Conservation (phyloP, 2,888 invertebrate genomes). For the Hoplodrina ambigua region DNA sequence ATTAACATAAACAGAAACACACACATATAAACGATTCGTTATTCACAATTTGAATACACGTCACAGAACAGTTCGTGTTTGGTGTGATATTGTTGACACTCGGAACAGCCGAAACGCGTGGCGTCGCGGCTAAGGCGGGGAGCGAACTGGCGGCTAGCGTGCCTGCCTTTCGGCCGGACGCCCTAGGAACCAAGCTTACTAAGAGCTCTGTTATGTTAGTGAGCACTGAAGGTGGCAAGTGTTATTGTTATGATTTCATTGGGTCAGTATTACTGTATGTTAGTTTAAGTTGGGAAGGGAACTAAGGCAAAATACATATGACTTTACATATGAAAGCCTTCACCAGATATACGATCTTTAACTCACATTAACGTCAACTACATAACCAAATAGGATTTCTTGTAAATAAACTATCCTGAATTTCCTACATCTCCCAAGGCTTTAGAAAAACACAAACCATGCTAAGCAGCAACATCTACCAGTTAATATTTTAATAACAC, state of each 20-base stretch:
- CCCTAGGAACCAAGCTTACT: constrained; percentile 54
- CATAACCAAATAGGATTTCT: too few species aligned
- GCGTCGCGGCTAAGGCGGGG: constrained; percentile 47
- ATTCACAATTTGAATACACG: constrained; percentile 58
- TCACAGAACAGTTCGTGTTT: constrained; percentile 51
- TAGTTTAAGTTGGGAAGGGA: not conserved
- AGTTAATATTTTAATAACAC: constrained; percentile 50
- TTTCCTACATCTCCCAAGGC: not conserved
- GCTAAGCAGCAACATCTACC: constrained; percentile 2
- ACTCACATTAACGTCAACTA: not conserved
- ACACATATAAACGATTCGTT: constrained; percentile 57
- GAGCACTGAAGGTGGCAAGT: constrained; percentile 61
- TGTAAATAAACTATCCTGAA: not conserved
- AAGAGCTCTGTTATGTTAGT: constrained; percentile 53
- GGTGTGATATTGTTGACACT: constrained; percentile 46
- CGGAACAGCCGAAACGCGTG: constrained; percentile 36
- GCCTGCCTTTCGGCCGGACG: constrained; percentile 36
- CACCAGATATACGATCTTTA: not conserved
- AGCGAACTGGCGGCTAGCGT: constrained; percentile 52
- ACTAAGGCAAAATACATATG: not conserved
- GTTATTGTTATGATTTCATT: constrained; percentile 48
- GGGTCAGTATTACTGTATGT: not conserved
- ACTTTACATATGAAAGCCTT: not conserved
- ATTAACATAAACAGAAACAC: constrained; percentile 57
- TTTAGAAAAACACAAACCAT: not conserved